Evolutionary conservation across 2,888 invertebrate species (phyloP).

Genomic region (Morinoia aosen): DNA sequence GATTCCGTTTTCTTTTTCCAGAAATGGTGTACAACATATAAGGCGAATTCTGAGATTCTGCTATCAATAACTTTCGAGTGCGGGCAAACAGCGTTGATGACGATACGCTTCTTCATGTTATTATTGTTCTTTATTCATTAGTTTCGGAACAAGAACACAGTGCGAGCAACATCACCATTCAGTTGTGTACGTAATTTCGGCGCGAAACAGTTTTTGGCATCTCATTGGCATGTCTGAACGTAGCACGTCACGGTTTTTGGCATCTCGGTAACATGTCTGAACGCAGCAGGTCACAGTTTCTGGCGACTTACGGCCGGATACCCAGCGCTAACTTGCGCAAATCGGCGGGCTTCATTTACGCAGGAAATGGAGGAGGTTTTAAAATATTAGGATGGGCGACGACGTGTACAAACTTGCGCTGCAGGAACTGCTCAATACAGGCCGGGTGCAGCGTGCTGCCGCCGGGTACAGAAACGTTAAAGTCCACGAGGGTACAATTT

Average conservation of each 20-base stretch:
- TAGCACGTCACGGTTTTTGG: too few relatives aligned
- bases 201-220: not conserved
- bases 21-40: not conserved
- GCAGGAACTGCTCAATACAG: not conserved
- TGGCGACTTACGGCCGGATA: not conserved
- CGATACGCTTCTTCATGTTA: not conserved
- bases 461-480: not conserved
- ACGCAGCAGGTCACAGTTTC: too few relatives aligned
- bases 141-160: not conserved
- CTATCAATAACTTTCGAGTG: not conserved
- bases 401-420: not conserved
- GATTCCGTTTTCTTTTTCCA: not conserved
- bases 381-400: not conserved
- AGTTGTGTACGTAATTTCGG: not conserved
- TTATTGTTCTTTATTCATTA: not conserved
- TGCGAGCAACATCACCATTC: not conserved
- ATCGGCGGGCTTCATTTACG: not conserved
- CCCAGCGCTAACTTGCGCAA: not conserved
- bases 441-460: not conserved
- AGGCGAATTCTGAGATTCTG: not conserved
- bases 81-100: not conserved
- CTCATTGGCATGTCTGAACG: too few relatives aligned
- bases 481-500: not conserved
- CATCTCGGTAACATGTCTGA: too few relatives aligned
- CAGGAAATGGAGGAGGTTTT: constrained; percentile 2